Base-by-base conservation (phyloP, 1,140 invertebrate genomes). In the Brachionus rubens region DNA sequence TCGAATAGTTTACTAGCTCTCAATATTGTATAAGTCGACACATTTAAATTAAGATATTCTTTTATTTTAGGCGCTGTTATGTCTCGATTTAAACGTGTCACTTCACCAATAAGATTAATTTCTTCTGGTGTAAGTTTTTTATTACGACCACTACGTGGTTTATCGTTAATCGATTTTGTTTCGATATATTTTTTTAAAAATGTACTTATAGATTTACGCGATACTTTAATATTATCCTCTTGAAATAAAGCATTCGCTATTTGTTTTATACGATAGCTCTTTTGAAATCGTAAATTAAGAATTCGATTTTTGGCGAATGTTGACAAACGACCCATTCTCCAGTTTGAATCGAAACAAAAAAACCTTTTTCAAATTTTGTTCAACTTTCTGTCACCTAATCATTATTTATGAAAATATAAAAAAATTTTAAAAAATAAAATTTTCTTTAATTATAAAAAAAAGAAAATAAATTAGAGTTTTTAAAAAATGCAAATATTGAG, bases 401-500 rank as follows among this genome's bases (percentile, higher is more conserved):
- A 48, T 50, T 36, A 50, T 72, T 72, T 9, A 50, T 54, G 19
- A 33, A 40, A 72, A 72, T 41, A 21, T 40, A 50, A 14, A 72
- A 72, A 41, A 21, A 40, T 26, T 19, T 50, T 50, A 41, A 40
- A 40, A 36, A 72, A 50, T 33, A 40, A 28, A 26, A 48, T 19
- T 50, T 72, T 50, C n/a, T n/a, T 50, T 50, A 50, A 40, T 54
- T 40, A 50, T 50, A 50, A 41, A 43, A 41, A 43, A 43, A 41
- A 41, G 40, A 43, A 43, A 41, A 43, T 41, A 59, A n/a, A n/a
- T n/a, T n/a, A n/a, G n/a, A n/a, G n/a, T n/a, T n/a, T n/a, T n/a
- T n/a, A n/a, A n/a, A n/a, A 50, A 72, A 54, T 72, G 68, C 68
- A 72, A 72, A 72, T 72, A 72, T 72, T 72, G 46, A 72, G 68